Conservation (phyloP, 64 coral and sea anemone genomes). For the Hydrozoanthus tunicans region DNA sequence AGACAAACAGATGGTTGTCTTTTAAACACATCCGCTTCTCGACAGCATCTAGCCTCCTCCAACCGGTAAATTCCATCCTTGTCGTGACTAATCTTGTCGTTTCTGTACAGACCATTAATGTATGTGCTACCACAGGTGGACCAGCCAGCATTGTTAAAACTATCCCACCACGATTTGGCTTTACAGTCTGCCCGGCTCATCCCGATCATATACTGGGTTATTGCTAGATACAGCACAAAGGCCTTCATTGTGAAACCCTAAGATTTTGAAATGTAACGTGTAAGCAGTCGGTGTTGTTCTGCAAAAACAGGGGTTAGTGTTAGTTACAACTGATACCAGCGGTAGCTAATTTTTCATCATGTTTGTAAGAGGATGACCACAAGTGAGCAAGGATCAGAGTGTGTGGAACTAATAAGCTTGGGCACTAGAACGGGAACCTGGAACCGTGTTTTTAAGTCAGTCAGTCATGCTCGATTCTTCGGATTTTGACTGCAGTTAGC, state of each 20-base stretch:
- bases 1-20: neutral
- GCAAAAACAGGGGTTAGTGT: no score
- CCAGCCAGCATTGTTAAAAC: neutral
- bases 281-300: no score
- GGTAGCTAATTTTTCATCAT: no score
- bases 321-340: no score
- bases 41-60: neutral
- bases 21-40: neutral
- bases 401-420: no score
- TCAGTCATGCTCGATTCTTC: no score
- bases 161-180: neutral
- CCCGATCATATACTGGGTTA: neutral
- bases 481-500: no score
- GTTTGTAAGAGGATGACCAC: no score
- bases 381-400: no score
- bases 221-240: neutral
- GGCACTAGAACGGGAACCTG: no score
- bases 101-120: constrained; percentile 7
- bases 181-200: neutral
- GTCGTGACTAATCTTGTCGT: neutral
- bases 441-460: no score
- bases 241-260: neutral
- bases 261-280: no score
- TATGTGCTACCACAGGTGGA: neutral
- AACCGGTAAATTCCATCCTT: constrained; percentile 5